These are phyloP conservation scores for Corticium candelabrum DNA, from an alignment of 37 sponge, comb jelly and placozoan species.

Conservation along the genomic window DNA sequence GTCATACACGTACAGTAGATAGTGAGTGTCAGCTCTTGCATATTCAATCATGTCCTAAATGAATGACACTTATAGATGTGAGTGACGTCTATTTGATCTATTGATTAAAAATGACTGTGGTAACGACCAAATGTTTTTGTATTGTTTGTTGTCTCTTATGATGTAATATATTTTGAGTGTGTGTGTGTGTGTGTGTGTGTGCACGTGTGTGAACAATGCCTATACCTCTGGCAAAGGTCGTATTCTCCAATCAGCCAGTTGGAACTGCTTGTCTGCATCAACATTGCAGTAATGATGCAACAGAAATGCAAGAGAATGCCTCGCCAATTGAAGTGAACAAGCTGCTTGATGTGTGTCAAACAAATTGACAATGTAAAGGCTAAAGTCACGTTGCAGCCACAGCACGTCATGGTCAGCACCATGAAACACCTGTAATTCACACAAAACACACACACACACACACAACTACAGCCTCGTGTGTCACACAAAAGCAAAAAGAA, in stretches of 20 bases:
- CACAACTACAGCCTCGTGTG: no score
- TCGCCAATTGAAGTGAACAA: slow-evolving; percentile 52
- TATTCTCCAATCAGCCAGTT: slow-evolving; percentile 97
- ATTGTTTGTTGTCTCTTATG: no score
- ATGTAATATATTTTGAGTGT: neutral
- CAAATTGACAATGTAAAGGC: slow-evolving; percentile 89
- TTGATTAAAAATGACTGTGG: no score
- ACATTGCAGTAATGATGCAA: slow-evolving; percentile 79
- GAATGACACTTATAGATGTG: no score
- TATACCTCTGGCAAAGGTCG: slow-evolving; percentile 26
- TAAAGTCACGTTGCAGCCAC: slow-evolving; percentile 93
- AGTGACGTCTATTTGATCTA: no score
- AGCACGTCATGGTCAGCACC: slow-evolving; percentile 78
- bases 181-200: slow-evolving; percentile 11
- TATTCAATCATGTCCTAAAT: slow-evolving; percentile 78
- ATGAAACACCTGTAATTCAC: slow-evolving; percentile 66
- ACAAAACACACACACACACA: neutral
- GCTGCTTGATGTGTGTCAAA: slow-evolving; percentile 89
- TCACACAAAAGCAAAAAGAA: neutral
- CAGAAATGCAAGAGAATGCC: slow-evolving; percentile 76
- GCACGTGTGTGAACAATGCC: neutral
- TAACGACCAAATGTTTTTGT: no score
- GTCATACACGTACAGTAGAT: slow-evolving; percentile 88
- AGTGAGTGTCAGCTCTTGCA: slow-evolving; percentile 97
- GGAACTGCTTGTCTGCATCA: slow-evolving; percentile 84